These are phyloP conservation scores for Sinohyriopsis cumingii DNA, from an alignment of 2,888 invertebrate genomes.

Conservation along the genomic window DNA sequence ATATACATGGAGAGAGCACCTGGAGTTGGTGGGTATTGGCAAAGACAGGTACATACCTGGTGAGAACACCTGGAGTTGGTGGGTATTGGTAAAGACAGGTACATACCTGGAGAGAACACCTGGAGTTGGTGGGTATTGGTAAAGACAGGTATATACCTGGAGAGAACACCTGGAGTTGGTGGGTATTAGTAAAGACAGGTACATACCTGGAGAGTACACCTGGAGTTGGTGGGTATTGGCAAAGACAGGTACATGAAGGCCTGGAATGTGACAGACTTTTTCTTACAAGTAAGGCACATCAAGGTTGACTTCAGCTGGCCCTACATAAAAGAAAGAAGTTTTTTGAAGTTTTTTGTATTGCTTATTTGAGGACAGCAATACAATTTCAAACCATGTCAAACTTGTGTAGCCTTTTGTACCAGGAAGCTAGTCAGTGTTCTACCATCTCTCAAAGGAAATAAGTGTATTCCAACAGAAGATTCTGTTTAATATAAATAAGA, in stretches of 20 bases:
- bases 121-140: conserved; percentile 76
- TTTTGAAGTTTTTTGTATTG: too few species aligned
- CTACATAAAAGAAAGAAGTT: conserved; percentile 39
- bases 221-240: conserved; percentile 76
- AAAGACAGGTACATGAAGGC: conserved; percentile 89
- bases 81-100: conserved; percentile 83
- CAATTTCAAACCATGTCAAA: too few species aligned
- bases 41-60: conserved; percentile 85
- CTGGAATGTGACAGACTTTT: conserved; percentile 88
- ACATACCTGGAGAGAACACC: conserved; percentile 82
- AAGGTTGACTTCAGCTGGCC: conserved; percentile 89
- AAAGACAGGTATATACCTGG: conserved; percentile 85
- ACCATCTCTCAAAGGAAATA: too few species aligned
- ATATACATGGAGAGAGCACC: conserved; percentile 79
- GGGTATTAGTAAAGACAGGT: conserved; percentile 81
- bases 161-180: conserved; percentile 77
- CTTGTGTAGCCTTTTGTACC: too few species aligned
- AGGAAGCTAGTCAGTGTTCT: too few species aligned
- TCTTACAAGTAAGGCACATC: conserved; percentile 82
- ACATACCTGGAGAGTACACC: conserved; percentile 79
- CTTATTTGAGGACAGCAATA: too few species aligned
- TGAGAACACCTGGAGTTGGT: conserved; percentile 77
- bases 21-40: conserved; percentile 76
- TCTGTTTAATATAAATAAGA: too few species aligned
- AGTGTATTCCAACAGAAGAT: too few species aligned